Conservation (phyloP, 1,140 invertebrate species). For the Yoshiicerus persimilis region DNA sequence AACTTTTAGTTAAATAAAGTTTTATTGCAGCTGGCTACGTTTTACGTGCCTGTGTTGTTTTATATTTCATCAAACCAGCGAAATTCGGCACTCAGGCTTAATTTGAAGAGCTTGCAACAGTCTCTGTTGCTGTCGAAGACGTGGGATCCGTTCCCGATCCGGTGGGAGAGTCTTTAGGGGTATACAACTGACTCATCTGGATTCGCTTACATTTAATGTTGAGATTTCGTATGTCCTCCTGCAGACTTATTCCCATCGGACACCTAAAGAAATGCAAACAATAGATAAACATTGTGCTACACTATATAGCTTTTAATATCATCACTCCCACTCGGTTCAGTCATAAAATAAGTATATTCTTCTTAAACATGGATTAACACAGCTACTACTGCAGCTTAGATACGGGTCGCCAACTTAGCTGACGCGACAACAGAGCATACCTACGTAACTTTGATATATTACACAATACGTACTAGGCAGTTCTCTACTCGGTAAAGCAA, state of each 20-base stretch:
- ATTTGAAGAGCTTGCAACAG: not conserved
- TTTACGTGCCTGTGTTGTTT: not conserved
- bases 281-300: not conserved
- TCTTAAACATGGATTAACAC: not conserved
- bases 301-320: not conserved
- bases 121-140: not conserved
- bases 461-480: not conserved
- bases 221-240: slow-evolving; percentile 58
- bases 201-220: slow-evolving; percentile 65
- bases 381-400: too few species aligned
- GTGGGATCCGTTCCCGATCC: not conserved
- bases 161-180: not conserved
- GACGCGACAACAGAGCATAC: not conserved
- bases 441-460: not conserved
- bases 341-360: too few species aligned
- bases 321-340: not conserved
- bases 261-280: slow-evolving; percentile 51
- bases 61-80: not conserved
- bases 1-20: not conserved
- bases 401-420: not conserved
- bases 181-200: slow-evolving; percentile 53
- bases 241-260: slow-evolving; percentile 62
- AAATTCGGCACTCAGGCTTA: not conserved
- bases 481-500: not conserved
- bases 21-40: not conserved